phyloP scores from a whole-genome alignment of 2,113 vertebrate species.

The Anser brachyrhynchus region DNA sequence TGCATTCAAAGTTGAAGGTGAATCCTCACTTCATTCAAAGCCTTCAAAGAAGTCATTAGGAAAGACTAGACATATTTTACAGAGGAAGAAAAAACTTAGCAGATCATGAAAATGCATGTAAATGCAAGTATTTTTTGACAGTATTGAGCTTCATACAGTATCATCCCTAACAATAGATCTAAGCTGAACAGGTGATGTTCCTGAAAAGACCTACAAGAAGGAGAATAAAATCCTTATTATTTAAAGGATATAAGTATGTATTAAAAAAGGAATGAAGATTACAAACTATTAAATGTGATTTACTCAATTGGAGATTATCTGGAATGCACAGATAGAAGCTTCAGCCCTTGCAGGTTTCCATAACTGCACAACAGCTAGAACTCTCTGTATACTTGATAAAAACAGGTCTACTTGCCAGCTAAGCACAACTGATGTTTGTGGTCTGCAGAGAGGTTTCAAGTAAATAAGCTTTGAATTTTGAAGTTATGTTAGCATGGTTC shows the following conservation, averaged over 20 bases:
- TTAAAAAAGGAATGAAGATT: neutral
- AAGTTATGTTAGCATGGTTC: neutral
- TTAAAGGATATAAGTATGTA: neutral
- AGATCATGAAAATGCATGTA: neutral
- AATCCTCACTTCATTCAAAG: neutral
- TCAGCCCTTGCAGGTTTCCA: neutral
- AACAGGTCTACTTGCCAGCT: neutral
- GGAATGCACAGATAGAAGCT: neutral
- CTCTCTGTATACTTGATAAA: neutral
- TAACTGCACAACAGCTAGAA: neutral
- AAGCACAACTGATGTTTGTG: neutral
- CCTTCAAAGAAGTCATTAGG: neutral
- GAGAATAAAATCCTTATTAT: neutral
- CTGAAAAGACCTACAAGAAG: neutral
- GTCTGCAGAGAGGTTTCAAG: neutral
- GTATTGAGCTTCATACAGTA: neutral
- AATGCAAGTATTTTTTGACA: neutral
- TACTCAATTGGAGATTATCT: neutral
- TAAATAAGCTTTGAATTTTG: neutral
- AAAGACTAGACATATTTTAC: neutral
- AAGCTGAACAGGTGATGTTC: neutral
- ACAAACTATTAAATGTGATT: neutral
- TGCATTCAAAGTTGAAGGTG: neutral
- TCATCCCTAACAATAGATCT: neutral
- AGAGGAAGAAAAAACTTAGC: neutral